Percentiles rank a stretch among this genome's conserved stretches.
Conservation (phyloP, 2,113 vertebrate genomes). For the Piprites chloris region DNA sequence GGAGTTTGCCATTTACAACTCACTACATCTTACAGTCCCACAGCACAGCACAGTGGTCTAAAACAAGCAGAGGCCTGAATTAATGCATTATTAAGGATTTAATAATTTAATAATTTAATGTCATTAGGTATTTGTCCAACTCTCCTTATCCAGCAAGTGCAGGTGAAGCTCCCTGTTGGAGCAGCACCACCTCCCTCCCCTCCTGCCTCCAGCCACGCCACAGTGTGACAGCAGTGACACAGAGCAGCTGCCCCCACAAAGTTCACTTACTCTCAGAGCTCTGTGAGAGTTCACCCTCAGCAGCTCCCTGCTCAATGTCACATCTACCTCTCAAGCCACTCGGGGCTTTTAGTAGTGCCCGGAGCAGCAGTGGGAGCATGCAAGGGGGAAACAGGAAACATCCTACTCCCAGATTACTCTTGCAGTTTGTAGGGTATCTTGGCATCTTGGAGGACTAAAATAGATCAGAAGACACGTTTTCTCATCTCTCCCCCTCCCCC, state of each 20-base stretch:
- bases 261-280: not conserved
- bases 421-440: not conserved
- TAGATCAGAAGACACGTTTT: not conserved
- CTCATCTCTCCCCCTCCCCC: not conserved
- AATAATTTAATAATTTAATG: too few relatives aligned
- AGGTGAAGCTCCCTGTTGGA: accelerated
- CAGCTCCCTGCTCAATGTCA: not conserved
- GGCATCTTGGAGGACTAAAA: not conserved
- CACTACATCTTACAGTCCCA: not conserved
- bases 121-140: not conserved
- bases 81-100: not conserved
- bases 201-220: not conserved
- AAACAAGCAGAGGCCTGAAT: not conserved
- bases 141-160: not conserved
- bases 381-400: not conserved
- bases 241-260: not conserved
- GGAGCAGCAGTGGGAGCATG: not conserved
- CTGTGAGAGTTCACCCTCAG: not conserved
- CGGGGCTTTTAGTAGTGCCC: not conserved
- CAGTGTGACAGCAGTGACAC: not conserved
- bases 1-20: not conserved
- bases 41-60: not conserved
- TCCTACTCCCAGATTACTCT: not conserved
- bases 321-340: not conserved
- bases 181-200: accelerated